Evolutionary conservation across 2,113 vertebrate genomes (phyloP).

Genomic region (Psittacara wagleri): DNA sequence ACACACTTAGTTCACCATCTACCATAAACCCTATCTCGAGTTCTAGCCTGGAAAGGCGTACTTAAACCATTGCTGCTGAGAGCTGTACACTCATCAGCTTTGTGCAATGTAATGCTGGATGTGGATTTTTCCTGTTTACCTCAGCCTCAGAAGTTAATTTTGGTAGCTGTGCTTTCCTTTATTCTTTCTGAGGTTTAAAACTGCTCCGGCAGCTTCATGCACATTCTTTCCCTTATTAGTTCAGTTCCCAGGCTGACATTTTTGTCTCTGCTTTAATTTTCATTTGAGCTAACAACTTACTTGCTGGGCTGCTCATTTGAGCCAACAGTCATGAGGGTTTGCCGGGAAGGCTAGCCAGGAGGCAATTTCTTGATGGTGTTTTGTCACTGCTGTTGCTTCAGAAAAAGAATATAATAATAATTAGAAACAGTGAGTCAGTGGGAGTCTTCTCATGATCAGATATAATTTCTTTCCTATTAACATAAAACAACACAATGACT

Average conservation of each 20-base stretch:
- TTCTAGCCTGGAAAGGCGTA: background rate
- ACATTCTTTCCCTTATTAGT: conserved; percentile 22
- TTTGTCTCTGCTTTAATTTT: conserved; percentile 39
- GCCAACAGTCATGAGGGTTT: conserved; percentile 27
- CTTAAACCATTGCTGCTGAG: background rate
- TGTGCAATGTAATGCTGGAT: accelerated
- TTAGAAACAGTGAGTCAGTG: conserved; percentile 16
- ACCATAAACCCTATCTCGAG: background rate
- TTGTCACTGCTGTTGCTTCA: background rate
- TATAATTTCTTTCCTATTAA: background rate
- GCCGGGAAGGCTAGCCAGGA: background rate
- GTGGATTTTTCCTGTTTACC: background rate
- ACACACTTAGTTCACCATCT: background rate
- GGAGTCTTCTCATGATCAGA: background rate
- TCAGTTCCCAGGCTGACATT: conserved; percentile 23
- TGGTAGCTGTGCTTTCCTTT: background rate
- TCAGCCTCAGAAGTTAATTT: background rate
- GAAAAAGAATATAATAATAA: conserved; percentile 24
- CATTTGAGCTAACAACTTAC: conserved; percentile 36
- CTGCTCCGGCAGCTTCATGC: background rate
- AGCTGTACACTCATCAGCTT: background rate
- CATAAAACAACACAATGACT: background rate
- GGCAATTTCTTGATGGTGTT: background rate
- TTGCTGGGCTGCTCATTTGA: conserved; percentile 48
- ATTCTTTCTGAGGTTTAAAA: conserved; percentile 8